Base-by-base conservation (phyloP, 1,140 invertebrate species). In the Wiebesia pumilae region DNA sequence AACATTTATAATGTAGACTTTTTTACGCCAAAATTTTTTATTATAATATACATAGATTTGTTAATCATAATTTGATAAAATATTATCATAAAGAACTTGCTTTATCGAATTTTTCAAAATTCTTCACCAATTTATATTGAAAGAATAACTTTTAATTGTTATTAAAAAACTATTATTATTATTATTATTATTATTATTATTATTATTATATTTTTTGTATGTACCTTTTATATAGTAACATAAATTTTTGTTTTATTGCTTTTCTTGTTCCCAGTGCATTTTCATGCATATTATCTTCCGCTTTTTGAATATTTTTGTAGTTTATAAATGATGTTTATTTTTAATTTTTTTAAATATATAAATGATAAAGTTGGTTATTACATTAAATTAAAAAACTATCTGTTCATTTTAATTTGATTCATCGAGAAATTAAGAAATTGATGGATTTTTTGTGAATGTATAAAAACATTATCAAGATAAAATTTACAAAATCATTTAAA, bases 281-380 rank as follows among this genome's bases (percentile, higher is more conserved):
- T 87, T 87, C 86, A 87, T 87, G 86, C 86, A 87, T 87, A 87
- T 87, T 87, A 81, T 87, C 83, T 84, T 81, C n/a, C 83, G 83
- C 86, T 84, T 87, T 82, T 87, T 84, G 58, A 87, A 33, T 87
- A 77, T 75, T 73, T 83, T 19, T 79, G 58, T 87, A 84, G 62
- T 73, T 54, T 65, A 35, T 78, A 35, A 51, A 84, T 4, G 81
- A 54, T 51, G 12, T 87, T 84, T 87, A 51, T 83, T 87, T 87
- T 83, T 87, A 65, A 71, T 75, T 86, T 86, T 86, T 86, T 86
- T 62, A 4, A 80, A 73, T 30, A 77, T 4, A 19, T 71, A 62
- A 85, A 35, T 54, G 24, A 84, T 0, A 79, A 65, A 78, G 7
- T 71, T 73, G n/a, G 21, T 81, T 40, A 12, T 84, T 24, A 35